Base-by-base conservation (phyloP, 2,888 invertebrate species). In the Tanypteryx hageni region DNA sequence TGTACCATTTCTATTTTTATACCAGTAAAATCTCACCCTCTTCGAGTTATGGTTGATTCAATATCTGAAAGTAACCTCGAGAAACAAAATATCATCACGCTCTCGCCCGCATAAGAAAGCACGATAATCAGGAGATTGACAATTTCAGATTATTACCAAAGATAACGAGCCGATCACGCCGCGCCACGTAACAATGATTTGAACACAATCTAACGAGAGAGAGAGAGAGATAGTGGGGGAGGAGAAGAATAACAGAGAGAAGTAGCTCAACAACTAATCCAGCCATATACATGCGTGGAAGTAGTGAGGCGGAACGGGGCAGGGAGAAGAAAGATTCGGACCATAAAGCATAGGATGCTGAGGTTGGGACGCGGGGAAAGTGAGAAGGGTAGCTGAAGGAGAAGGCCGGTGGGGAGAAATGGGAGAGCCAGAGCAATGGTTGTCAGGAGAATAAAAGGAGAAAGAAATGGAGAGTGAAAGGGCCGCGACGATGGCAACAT, bases 291-390 rank as follows among this genome's bases (percentile, higher is more conserved):
- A 22, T 76, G 76, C 76, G 27, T 76, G 76, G 13, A 27, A 22
- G 76, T 27, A 11, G 22, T 22, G 76, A 76, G 76, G 76, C 76
- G 76, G 76, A 76, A n/a, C 56, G 89, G 44, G 44, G 44, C 8
- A 68, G 89, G 64, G 64, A 31, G 44, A 27, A 76, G 89, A 44
- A 61, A n/a, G 31, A 64, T 64, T 44, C 64, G 68, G 89, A 44
- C 64, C 64, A 64, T 64, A 64, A 89, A 89, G 89, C 10, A 61
- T n/a, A 9, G 14, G 64, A 64, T n/a, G n/a, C 61, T 18, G 44
- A 76, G 27, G 76, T 13, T 76, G 22, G 22, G 18, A 76, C n/a
- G 22, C 11, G 76, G 11, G 68, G 68, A 22, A 68, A 68, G 68
- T n/a, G 76, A 76, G 18, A 27, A 10, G 76, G 13, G 76, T 27